Evolutionary conservation across 2,113 vertebrate species (phyloP), one percentile per base, ranked within the genome.

Genomic region (Aptenodytes patagonicus): DNA sequence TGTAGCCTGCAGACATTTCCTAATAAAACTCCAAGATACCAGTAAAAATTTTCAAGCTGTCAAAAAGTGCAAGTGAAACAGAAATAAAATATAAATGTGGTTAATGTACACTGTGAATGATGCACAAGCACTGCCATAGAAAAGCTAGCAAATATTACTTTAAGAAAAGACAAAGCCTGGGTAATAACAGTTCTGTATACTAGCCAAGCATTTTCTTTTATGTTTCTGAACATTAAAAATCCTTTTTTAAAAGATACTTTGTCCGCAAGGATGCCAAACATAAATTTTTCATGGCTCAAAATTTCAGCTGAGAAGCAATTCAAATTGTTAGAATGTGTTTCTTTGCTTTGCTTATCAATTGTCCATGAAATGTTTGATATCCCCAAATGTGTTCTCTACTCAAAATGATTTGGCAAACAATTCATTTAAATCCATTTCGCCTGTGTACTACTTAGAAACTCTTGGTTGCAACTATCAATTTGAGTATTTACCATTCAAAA

Each of bases 21-120:
- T 97, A 97, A 97, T 83, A 85, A 97, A 97, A 97, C 46, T 79
- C 87, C 36, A 82, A 91, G 82, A 83, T 94, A 91, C 25, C 17
- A 9, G 51, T 46, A 95, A 97, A 71, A 96, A 91, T 76, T 95
- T 95, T 94, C 55, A 91, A 97, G 58, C 52, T 95, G n/a, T 90
- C 95, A 97, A 89, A 96, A 93, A 78, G 21, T 70, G 49, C 15
- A 72, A 93, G 38, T 76, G 60, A 87, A 95, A 95, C 24, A 86
- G 44, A 93, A 96, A 64, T 69, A 90, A 94, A 92, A 92, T 89
- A 83, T 17, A 94, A 62, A 93, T 12, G 2, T 38, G 31, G 64
- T 68, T 92, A 93, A 85, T 61, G 68, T 40, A 69, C 70, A 78
- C 26, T 65, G 68, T 31, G 62, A 68, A 92, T 24, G 29, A 75